Conservation (phyloP, 2,888 invertebrate species). For the Branchellion lobata region DNA sequence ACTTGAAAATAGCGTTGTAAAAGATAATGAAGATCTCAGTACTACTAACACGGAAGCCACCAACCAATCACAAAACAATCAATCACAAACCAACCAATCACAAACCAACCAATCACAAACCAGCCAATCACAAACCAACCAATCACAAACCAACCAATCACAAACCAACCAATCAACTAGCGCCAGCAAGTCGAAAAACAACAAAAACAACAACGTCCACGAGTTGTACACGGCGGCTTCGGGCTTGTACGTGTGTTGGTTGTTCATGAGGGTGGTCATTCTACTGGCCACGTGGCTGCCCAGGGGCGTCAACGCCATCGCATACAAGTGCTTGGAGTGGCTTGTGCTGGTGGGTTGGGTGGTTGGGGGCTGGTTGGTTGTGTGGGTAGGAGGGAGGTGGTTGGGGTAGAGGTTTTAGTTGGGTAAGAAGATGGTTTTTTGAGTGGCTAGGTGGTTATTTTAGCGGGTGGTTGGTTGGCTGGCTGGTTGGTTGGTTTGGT, state of each 20-base stretch:
- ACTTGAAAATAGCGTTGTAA: no score
- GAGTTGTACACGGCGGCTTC: conserved; percentile 93
- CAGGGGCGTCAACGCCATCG: conserved; percentile 74
- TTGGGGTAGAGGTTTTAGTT: no score
- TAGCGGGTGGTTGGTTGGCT: no score
- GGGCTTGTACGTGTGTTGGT: conserved; percentile 92
- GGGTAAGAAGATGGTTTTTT: no score
- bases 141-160: no score
- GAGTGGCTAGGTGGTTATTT: no score
- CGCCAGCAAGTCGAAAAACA: not conserved
- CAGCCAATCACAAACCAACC: not conserved
- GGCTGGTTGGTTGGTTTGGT: no score
- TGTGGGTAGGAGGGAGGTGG: not conserved
- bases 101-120: no score
- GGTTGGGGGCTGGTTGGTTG: not conserved
- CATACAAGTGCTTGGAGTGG: conserved; percentile 61
- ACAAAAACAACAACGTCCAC: conserved; percentile 70
- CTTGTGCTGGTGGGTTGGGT: conserved; percentile 59
- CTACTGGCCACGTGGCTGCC: conserved; percentile 84
- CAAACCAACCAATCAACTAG: not conserved
- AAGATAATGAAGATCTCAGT: no score
- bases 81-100: no score
- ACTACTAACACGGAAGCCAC: no score
- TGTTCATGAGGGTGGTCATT: conserved; percentile 78
- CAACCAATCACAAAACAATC: no score